phyloP scores from a whole-genome alignment of 1,140 invertebrate genomes.

The Bombus sylvicola region DNA sequence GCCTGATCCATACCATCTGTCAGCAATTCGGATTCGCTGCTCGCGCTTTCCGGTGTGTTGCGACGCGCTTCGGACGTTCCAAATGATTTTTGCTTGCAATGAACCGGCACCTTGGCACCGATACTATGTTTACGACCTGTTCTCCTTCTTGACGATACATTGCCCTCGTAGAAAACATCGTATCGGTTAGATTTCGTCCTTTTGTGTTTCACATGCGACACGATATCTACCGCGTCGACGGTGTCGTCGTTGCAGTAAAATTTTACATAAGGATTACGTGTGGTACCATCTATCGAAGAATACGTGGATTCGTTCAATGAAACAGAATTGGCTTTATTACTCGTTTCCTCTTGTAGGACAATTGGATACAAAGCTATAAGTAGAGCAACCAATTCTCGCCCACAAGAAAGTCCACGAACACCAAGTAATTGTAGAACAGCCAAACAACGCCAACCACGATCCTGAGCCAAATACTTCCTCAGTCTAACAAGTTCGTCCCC shows the following conservation, averaged over 20 bases:
- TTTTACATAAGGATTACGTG: conserved; percentile 75
- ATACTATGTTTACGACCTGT: conserved; percentile 27
- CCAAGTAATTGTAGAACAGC: conserved; percentile 84
- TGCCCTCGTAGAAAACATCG: conserved; percentile 27
- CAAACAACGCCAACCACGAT: conserved; percentile 85
- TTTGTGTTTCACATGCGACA: conserved; percentile 65
- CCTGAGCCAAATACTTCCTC: conserved; percentile 84
- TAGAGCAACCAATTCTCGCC: conserved; percentile 84
- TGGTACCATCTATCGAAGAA: background rate
- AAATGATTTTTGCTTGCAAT: conserved; percentile 54
- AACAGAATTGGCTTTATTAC: background rate
- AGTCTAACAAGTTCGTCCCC: conserved; percentile 79
- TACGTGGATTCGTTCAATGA: background rate
- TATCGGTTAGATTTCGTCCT: conserved; percentile 17
- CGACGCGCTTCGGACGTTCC: conserved; percentile 37
- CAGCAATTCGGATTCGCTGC: conserved; percentile 83
- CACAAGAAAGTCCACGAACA: conserved; percentile 84
- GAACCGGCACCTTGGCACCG: conserved; percentile 23
- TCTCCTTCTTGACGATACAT: conserved; percentile 30
- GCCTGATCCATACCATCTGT: conserved; percentile 83
- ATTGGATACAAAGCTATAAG: conserved; percentile 86
- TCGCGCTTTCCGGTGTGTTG: conserved; percentile 57
- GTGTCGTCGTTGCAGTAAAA: conserved; percentile 75
- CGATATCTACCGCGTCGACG: conserved; percentile 75
- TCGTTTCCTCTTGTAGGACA: conserved; percentile 62